Percentiles rank a stretch among this genome's conserved stretches.
These are phyloP conservation scores for Invenusta paracnida DNA, from an alignment of 2,888 invertebrate genomes.

Conservation along the genomic window DNA sequence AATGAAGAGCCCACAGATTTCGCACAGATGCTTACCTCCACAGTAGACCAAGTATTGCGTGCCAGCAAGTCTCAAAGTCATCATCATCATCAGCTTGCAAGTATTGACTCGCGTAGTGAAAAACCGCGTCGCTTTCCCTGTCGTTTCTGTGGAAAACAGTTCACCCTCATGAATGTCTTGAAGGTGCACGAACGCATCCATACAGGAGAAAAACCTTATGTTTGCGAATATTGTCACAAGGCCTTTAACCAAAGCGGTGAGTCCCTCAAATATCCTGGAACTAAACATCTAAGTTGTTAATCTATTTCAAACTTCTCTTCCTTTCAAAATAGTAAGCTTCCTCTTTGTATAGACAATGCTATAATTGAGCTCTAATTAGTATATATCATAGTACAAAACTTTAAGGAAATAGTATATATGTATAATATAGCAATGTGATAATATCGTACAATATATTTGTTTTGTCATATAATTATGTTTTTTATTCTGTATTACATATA, in stretches of 20 bases:
- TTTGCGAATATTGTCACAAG: conserved; percentile 42
- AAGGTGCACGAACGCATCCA: conserved; percentile 39
- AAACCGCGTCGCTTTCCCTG: conserved; percentile 1
- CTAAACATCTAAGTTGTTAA: background rate
- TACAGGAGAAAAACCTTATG: conserved; percentile 40
- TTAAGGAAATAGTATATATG: no score
- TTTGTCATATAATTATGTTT: no score
- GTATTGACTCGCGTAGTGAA: background rate
- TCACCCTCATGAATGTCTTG: conserved; percentile 36
- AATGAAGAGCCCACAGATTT: background rate
- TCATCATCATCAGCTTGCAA: background rate
- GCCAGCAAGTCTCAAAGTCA: background rate
- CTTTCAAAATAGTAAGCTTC: no score
- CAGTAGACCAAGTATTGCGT: background rate
- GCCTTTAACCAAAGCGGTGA: conserved; percentile 42
- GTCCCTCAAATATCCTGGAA: background rate
- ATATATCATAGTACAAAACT: no score
- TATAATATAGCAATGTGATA: no score
- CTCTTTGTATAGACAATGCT: no score
- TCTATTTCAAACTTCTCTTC: background rate
- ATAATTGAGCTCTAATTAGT: no score
- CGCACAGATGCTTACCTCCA: background rate
- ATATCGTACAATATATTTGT: no score
- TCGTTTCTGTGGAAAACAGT: conserved; percentile 33
- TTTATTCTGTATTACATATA: no score